Base-by-base conservation (phyloP, 2,888 invertebrate species). In the Hyppa rectilinea region DNA sequence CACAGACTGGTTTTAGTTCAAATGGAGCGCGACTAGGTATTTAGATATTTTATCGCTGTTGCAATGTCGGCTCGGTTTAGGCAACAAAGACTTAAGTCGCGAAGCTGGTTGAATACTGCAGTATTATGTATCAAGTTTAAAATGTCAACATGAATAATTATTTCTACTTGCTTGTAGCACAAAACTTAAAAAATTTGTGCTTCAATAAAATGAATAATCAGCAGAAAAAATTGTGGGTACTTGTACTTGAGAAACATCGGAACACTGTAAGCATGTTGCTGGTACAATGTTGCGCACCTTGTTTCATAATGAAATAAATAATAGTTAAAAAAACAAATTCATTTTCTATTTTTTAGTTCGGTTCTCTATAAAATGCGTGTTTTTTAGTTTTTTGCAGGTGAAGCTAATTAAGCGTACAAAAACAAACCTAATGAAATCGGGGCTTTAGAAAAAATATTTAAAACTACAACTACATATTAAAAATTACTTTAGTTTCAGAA, bases 11-110 rank as follows among this genome's bases (percentile, higher is more conserved):
- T 43, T 75, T 60, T 34, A 56, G 47, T 63, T 74, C 34, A 62
- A 71, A 74, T 63, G 20, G 71, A 63, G 64, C 75, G 55, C 29
- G 36, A 62, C 14, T 34, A 38, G 7, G 20, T 52, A 34, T 45
- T 45, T 34, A 63, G 10, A 55, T 59, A 49, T 47, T 38, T 45
- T 59, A 72, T 53, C 38, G 26, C 17, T 55, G 17, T 74, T 63
- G 75, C 75, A 71, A 62, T 62, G 34, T 49, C 31, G 47, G 43
- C 45, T 47, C 26, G 38, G 43, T 72, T 61, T 47, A 14, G 29
- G 10, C 29, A 62, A 49, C 34, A 74, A 60, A 47, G 40, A 53
- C 26, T 60, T 9, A 31, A 20, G 29, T 17, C 36, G 60, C 29
- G 38, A 23, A 17, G 23, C 64, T n/a, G 23, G 45, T 45, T 59